These are phyloP conservation scores for Zaprionus camerounensis DNA, from an alignment of 1,140 invertebrate genomes.

Conservation along the genomic window DNA sequence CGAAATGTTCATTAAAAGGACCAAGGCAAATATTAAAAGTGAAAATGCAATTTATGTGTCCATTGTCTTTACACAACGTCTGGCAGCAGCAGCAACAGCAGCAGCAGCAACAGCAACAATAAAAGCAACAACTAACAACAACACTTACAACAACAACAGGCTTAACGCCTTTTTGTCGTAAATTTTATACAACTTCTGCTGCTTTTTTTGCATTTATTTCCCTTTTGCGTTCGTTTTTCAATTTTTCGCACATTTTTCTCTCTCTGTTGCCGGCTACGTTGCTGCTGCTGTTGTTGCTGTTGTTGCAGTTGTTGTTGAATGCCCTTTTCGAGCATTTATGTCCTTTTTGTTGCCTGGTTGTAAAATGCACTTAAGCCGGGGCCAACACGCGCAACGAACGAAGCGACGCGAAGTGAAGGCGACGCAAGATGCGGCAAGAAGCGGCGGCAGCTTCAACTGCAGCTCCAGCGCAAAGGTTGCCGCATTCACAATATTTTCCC, in stretches of 20 bases:
- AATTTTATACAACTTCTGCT: slow-evolving; percentile 65
- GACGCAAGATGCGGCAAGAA: slow-evolving; percentile 33
- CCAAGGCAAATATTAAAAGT: slow-evolving; percentile 74
- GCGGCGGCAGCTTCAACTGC: slow-evolving; percentile 44
- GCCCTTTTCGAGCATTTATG: slow-evolving; percentile 80
- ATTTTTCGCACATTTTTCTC: slow-evolving; percentile 76
- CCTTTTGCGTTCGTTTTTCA: slow-evolving; percentile 54
- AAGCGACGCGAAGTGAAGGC: background rate
- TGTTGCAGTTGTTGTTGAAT: slow-evolving; percentile 54
- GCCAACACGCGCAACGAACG: slow-evolving; percentile 7
- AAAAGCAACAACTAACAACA: slow-evolving; percentile 17
- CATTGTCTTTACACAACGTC: slow-evolving; percentile 63
- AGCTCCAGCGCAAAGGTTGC: slow-evolving; percentile 38
- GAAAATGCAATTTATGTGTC: slow-evolving; percentile 80
- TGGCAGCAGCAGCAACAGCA: slow-evolving; percentile 21
- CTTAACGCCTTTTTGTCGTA: slow-evolving; percentile 80
- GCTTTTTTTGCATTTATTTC: slow-evolving; percentile 22
- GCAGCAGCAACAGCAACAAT: slow-evolving; percentile 35
- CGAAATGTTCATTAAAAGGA: slow-evolving; percentile 59
- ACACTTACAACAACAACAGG: slow-evolving; percentile 52
- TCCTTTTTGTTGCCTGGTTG: slow-evolving; percentile 72
- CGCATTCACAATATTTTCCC: slow-evolving; percentile 54
- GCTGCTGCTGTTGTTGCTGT: slow-evolving; percentile 32
- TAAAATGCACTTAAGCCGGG: slow-evolving; percentile 77
- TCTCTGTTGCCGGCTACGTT: background rate